Evolutionary conservation across 2,797 vertebrate genomes (phyloP), one percentile per base, ranked within the genome.

Genomic region (Orientallactaga sibirica): DNA sequence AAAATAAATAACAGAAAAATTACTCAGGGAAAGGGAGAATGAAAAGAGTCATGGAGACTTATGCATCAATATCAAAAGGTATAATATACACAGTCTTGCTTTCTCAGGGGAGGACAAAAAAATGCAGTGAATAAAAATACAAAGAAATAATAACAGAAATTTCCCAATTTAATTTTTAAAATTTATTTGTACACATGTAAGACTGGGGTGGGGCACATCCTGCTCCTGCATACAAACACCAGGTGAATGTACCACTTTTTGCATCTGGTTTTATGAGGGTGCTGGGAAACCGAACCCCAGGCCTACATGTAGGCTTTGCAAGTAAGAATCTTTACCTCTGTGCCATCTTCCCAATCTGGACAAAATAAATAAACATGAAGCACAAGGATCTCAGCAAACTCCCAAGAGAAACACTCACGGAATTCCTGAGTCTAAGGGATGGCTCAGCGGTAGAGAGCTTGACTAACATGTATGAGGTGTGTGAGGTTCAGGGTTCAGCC

Each of bases 401-500:
- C 37, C 16, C 80, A 75, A 18, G 43, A 93, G 62, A 89, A 94
- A 96, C 73, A 75, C 9, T 64, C 67, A 62, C 62, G 77, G 81
- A 90, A 81, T 80, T 62, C 19, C 20, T 25, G 7, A 52, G 55
- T 48, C 20, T 52, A 62, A 27, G 27, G 37, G 27, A 7, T 48
- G 29, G 3, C 73, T n/a, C 58, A n/a, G 70, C 16, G 37, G 27
- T 7, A 64, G 37, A 66, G 85, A 37, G 33, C 8, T 24, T 52
- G 18, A 1, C 58, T 43, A 2, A 11, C 4, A 37, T 37, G 33
- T 37, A 37, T 37, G 33, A 37, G 33, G 33, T 37, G 12, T 48
- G 12, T 76, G 61, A n/a, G 29, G 73, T 29, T 43, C 74, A 48
- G 24, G 58, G 27, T 64, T 76, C 37, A 64, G 33, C 11, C 20